phyloP scores from a whole-genome alignment of 1,140 invertebrate genomes.

The Drosophila ohnishii region DNA sequence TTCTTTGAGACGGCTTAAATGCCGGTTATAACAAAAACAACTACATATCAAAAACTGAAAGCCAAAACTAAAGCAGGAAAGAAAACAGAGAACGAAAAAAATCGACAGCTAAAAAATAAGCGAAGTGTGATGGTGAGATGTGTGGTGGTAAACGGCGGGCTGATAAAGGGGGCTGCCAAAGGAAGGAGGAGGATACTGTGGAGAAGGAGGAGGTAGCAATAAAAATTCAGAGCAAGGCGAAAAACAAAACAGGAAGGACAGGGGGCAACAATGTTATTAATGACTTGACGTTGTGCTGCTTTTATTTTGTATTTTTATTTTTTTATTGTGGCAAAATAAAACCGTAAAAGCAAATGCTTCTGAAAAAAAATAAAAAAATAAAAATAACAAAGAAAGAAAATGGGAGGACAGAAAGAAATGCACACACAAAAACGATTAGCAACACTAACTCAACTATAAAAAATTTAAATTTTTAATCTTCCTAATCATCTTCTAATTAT shows the following conservation, averaged over 20 bases:
- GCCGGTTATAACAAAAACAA: slow-evolving; percentile 44
- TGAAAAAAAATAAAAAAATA: background rate
- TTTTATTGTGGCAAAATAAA: slow-evolving; percentile 11
- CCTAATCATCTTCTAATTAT: background rate
- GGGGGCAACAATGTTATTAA: slow-evolving; percentile 79
- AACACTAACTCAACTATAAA: no score
- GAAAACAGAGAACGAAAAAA: slow-evolving; percentile 7
- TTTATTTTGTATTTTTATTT: slow-evolving; percentile 16
- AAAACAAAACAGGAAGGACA: slow-evolving; percentile 68
- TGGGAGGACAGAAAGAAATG: slow-evolving; percentile 1
- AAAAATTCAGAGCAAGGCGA: slow-evolving; percentile 75
- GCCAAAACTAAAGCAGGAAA: slow-evolving; percentile 28
- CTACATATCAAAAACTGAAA: slow-evolving; percentile 30
- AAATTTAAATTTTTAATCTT: background rate
- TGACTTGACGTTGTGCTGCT: slow-evolving; percentile 49
- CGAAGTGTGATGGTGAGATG: slow-evolving; percentile 41
- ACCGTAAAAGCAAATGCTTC: slow-evolving; percentile 5
- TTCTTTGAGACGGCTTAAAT: slow-evolving; percentile 55
- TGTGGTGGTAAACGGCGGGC: slow-evolving; percentile 9
- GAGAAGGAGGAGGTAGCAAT: slow-evolving; percentile 48
- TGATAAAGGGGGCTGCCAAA: slow-evolving; percentile 10
- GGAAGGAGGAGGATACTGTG: background rate
- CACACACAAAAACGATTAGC: background rate
- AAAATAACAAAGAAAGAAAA: slow-evolving; percentile 17
- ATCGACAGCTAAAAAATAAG: slow-evolving; percentile 28